Evolutionary conservation across 2,797 vertebrate species (phyloP).

Genomic region (Muscicapa comitata): DNA sequence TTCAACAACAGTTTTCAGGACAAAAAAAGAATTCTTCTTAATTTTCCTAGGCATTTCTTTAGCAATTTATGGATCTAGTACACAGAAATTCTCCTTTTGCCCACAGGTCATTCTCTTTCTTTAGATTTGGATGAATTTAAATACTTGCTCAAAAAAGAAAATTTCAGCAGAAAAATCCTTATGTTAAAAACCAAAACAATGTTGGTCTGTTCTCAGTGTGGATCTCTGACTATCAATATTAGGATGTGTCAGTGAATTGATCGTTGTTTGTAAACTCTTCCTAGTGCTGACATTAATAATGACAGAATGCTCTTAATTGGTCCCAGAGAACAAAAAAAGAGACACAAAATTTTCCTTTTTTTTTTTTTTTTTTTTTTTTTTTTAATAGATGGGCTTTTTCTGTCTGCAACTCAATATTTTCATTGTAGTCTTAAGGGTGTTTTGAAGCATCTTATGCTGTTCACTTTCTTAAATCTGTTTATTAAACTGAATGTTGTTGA

Average conservation of each 20-base stretch:
- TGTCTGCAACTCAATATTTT: background rate
- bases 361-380: background rate
- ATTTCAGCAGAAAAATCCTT: fast-evolving
- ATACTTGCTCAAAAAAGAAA: background rate
- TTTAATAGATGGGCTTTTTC: background rate
- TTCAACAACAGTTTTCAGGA: background rate
- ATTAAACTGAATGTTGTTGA: conserved; percentile 13
- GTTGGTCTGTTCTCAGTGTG: background rate
- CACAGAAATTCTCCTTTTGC: background rate
- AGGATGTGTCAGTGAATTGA: conserved; percentile 10
- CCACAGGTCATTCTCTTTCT: background rate
- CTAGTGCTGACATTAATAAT: conserved; percentile 4
- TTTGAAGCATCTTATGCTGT: background rate
- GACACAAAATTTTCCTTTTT: background rate
- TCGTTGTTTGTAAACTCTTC: background rate
- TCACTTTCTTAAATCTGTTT: conserved; percentile 3
- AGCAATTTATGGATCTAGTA: background rate
- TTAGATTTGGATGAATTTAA: background rate
- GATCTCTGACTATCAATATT: background rate
- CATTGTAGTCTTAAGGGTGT: background rate
- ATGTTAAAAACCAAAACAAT: background rate
- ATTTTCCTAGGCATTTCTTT: background rate
- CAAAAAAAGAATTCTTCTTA: background rate
- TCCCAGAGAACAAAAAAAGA: background rate
- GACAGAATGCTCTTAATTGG: conserved; percentile 18